Base-by-base conservation (phyloP, 2,888 invertebrate genomes). In the Acanthosepion lycidas region DNA sequence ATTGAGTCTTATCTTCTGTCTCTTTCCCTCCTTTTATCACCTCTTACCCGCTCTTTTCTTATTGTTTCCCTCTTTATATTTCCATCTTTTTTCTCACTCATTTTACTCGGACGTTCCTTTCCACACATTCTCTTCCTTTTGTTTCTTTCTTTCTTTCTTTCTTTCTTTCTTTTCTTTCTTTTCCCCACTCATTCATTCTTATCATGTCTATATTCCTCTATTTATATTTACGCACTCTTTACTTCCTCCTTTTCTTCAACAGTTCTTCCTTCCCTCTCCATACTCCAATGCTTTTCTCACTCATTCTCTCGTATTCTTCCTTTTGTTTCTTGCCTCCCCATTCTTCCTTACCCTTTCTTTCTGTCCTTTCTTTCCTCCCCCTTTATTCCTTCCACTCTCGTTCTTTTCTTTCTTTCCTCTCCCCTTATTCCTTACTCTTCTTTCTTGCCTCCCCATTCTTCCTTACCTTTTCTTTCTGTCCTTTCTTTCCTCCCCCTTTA, bases 401-500 rank as follows among this genome's bases (percentile, higher is more conserved):
- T 18, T 55, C 55, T 55, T 55, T 20, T 1, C 0, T 15, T 18
- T 18, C 20, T 55, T 18, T 15, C 2, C 18, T 18, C 18, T 5
- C 0, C 20, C 0, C 18, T 55, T 18, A 0, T 18, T 18, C 9
- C 3, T 55, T 18, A 18, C 15, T 33, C 55, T 12, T 12, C 12
- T 12, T 51, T 0, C 12, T 12, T 12, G 2, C 51, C 3, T 12
- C 12, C 2, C 4, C 51, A 6, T 51, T 12, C 1, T 15, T 15
- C 6, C 15, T 53, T 0, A 8, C 15, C n/a, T 0, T 12, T 8
- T 15, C 15, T n/a, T n/a, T n/a, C n/a, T n/a, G n/a, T n/a, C n/a
- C 18, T 28, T 4, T 78, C 8, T 26, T 64, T 6, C 26, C 28
- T 6, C 28, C 0, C 18, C 18, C 18, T 18, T 55, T 18, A 18